A percentile compares a stretch with the other conserved stretches of the same genome.
Conservation (phyloP, 2,888 invertebrate species). For the Sceliomorpha sp. region DNA sequence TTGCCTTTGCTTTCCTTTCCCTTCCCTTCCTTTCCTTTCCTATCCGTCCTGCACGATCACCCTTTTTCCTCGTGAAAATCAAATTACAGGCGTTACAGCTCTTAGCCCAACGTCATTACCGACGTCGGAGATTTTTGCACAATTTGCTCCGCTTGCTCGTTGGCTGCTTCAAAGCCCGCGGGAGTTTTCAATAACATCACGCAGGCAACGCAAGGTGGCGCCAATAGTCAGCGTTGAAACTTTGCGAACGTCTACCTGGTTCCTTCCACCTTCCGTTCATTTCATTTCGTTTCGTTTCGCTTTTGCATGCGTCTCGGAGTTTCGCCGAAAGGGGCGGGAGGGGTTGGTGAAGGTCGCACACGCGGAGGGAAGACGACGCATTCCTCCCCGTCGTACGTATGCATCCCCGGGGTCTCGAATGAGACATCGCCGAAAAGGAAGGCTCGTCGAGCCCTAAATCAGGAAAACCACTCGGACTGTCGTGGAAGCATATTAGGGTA, state of each 20-base stretch:
- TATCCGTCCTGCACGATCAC: too few relatives aligned
- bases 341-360: not conserved
- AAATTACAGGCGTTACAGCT: too few relatives aligned
- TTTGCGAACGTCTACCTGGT: not conserved
- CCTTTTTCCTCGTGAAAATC: too few relatives aligned
- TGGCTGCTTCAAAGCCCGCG: conserved; percentile 28
- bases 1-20: too few relatives aligned
- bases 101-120: conserved; percentile 15
- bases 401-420: conserved; percentile 73
- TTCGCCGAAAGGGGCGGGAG: not conserved
- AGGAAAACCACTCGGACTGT: conserved; percentile 72
- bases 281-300: not conserved
- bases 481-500: conserved; percentile 75
- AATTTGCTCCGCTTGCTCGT: conserved; percentile 27
- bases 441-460: conserved; percentile 72
- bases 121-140: conserved; percentile 12
- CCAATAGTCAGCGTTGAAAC: not conserved
- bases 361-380: conserved; percentile 1
- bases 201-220: conserved; percentile 1
- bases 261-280: not conserved
- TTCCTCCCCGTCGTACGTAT: conserved; percentile 29
- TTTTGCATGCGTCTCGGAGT: not conserved
- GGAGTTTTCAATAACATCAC: conserved; percentile 40
- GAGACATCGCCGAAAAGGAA: conserved; percentile 72
- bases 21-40: too few relatives aligned